phyloP scores from a whole-genome alignment of 2,888 invertebrate species.

The Dorcus parallelipipedus region DNA sequence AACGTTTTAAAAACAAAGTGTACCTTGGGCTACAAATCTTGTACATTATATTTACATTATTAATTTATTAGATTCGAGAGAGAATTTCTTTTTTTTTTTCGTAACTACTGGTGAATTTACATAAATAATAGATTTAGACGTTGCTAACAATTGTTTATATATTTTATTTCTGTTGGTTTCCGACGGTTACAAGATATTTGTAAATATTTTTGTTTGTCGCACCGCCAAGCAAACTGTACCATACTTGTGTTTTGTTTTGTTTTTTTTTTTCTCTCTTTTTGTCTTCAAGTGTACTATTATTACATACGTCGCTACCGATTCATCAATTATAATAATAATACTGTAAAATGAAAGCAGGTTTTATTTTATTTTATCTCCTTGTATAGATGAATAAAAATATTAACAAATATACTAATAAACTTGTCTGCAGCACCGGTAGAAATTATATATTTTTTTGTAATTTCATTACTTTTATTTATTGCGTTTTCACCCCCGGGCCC shows the following conservation, averaged over 20 bases:
- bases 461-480: constrained; percentile 26
- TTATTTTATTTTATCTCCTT: constrained; percentile 16
- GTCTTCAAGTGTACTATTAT: constrained; percentile 15
- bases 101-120: constrained; percentile 33
- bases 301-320: constrained; percentile 16
- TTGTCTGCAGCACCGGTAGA: constrained; percentile 31
- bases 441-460: constrained; percentile 33
- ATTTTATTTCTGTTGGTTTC: constrained; percentile 36
- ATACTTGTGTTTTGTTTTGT: neutral
- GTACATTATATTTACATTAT: constrained; percentile 32
- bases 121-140: constrained; percentile 27
- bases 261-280: constrained; percentile 1
- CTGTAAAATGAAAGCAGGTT: neutral
- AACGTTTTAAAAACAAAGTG: constrained; percentile 34
- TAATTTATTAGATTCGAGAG: constrained; percentile 31
- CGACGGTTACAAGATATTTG: constrained; percentile 27
- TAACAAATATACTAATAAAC: constrained; percentile 30
- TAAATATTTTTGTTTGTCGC: constrained; percentile 22
- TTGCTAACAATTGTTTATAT: constrained; percentile 37
- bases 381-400: constrained; percentile 27
- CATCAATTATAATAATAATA: too few species aligned
- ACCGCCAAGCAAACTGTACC: neutral
- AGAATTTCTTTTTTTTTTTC: constrained; percentile 29
- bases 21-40: constrained; percentile 35
- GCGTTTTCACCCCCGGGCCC: too few species aligned